phyloP scores from a whole-genome alignment of 2,113 vertebrate species.

The Aegithalos caudatus region DNA sequence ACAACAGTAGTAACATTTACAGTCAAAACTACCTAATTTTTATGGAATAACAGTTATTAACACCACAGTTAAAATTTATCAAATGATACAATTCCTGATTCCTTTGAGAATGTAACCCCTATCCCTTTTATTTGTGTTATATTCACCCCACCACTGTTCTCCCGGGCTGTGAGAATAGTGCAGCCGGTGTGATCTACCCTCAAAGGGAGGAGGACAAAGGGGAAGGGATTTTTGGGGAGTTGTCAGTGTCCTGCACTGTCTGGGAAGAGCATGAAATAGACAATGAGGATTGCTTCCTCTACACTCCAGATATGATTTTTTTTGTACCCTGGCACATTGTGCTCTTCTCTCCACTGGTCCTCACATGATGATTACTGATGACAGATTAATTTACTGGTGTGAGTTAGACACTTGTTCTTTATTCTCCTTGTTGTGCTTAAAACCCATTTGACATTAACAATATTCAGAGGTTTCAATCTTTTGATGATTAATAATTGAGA shows the following conservation, averaged over 20 bases:
- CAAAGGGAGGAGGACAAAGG: neutral
- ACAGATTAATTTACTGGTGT: neutral
- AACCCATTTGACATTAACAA: neutral
- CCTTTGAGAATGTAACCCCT: neutral
- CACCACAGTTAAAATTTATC: neutral
- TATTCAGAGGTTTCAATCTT: neutral
- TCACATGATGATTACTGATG: neutral
- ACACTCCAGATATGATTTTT: neutral
- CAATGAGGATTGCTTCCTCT: neutral
- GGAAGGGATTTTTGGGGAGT: neutral
- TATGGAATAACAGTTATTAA: neutral
- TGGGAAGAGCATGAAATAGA: neutral
- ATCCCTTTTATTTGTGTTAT: neutral
- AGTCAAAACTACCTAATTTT: neutral
- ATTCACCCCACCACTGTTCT: neutral
- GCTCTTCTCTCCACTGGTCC: neutral
- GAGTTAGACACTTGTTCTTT: neutral
- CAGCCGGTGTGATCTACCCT: neutral
- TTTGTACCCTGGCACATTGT: neutral
- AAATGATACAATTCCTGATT: neutral
- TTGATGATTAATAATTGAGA: slow-evolving; percentile 31
- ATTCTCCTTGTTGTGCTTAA: neutral
- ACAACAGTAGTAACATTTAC: neutral
- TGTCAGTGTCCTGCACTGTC: neutral
- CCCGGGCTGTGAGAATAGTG: neutral